Percentiles rank a stretch among this genome's conserved stretches.
Evolutionary conservation across 2,113 vertebrate species (phyloP).

Genomic region (Perognathus longimembris): DNA sequence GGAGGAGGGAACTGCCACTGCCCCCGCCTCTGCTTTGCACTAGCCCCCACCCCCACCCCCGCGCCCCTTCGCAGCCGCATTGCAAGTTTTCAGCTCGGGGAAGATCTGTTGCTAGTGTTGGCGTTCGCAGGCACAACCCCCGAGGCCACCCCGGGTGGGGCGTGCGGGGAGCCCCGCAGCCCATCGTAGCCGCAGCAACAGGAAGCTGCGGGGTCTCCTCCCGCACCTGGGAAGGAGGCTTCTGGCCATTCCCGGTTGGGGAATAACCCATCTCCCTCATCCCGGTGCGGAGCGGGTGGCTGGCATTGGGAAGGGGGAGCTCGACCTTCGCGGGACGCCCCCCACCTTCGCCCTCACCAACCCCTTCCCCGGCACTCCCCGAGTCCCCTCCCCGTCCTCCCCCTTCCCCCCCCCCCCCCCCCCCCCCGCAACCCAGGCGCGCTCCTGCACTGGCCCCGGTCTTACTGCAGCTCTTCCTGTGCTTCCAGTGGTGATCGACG

Average conservation of each 20-base stretch:
- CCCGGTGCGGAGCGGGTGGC: constrained; percentile 2
- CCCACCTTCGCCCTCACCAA: not conserved
- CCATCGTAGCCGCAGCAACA: constrained; percentile 76
- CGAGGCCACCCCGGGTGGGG: constrained; percentile 67
- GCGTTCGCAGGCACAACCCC: constrained; percentile 50
- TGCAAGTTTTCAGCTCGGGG: constrained; percentile 77
- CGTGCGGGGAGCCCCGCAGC: constrained; percentile 57
- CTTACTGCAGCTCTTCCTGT: constrained; percentile 79
- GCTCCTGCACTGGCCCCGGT: constrained; percentile 64
- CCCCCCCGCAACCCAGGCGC: not conserved
- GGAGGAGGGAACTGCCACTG: constrained; percentile 65
- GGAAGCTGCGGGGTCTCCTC: constrained; percentile 71
- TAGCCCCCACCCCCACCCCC: constrained; percentile 69
- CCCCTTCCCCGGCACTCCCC: not conserved
- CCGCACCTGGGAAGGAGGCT: constrained; percentile 64
- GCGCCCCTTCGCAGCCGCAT: constrained; percentile 76
- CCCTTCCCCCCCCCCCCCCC: not conserved
- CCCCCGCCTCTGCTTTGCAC: constrained; percentile 76
- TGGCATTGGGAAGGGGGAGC: constrained; percentile 6
- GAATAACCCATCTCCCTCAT: constrained; percentile 20
- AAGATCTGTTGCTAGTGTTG: constrained; percentile 73
- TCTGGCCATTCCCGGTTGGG: constrained; percentile 1
- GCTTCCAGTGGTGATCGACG: constrained; percentile 85
- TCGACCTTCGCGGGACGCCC: not conserved
- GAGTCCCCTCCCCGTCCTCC: not conserved